Conservation (phyloP, 1,140 invertebrate species). For the Agrypnia vestita region DNA sequence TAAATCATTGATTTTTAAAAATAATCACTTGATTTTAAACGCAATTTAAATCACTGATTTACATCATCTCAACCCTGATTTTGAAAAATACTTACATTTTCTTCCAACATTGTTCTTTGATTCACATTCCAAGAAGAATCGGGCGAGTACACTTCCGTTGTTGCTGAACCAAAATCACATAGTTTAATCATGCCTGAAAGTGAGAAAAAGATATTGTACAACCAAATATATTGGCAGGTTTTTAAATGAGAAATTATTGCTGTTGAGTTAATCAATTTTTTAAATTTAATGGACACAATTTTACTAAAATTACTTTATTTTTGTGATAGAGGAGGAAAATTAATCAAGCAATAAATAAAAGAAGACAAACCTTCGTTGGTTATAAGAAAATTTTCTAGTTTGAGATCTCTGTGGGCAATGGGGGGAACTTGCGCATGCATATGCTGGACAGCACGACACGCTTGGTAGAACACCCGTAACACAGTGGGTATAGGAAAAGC, state of each 20-base stretch:
- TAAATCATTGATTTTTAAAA: too few relatives aligned
- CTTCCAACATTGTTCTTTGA: conserved; percentile 93
- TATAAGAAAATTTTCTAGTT: conserved; percentile 81
- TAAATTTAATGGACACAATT: too few relatives aligned
- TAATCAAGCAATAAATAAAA: not conserved
- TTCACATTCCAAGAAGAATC: conserved; percentile 94
- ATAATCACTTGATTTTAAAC: too few relatives aligned
- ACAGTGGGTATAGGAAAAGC: conserved; percentile 82
- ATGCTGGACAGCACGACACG: conserved; percentile 90
- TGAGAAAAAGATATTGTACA: not conserved
- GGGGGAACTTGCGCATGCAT: conserved; percentile 93
- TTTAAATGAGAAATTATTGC: too few relatives aligned
- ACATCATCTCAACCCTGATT: too few relatives aligned
- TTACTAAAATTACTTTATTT: too few relatives aligned
- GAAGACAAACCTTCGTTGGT: conserved; percentile 71
- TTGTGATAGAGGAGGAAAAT: too few relatives aligned
- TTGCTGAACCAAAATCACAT: conserved; percentile 99
- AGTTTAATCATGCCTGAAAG: conserved; percentile 89
- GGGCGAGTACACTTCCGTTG: conserved; percentile 86
- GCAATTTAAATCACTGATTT: too few relatives aligned
- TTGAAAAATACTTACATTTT: conserved; percentile 81
- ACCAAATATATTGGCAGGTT: too few relatives aligned
- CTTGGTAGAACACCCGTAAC: conserved; percentile 93
- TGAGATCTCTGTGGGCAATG: conserved; percentile 94
- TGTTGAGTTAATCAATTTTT: too few relatives aligned